Evolutionary conservation across 1,140 invertebrate genomes (phyloP), one percentile per base, ranked within the genome.

Genomic region (Pogonomyrmex barbatus): DNA sequence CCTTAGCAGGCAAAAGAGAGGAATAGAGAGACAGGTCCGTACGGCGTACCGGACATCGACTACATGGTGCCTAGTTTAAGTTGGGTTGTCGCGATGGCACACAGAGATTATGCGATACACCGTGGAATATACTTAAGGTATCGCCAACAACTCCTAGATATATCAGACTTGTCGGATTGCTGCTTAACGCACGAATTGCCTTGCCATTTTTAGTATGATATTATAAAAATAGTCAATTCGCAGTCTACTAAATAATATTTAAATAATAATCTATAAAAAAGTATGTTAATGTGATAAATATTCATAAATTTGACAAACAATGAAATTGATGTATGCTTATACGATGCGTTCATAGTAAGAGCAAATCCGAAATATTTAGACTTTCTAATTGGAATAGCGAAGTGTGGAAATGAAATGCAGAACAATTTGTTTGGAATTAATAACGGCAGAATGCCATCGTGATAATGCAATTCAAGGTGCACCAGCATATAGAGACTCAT

Each of bases 91-190:
- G 91, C 90, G 93, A 94, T 94, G 93, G 87, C 92, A 94, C 92
- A 94, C 88, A 94, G 92, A 94, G 93, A 94, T 94, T 93, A 91
- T 79, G 89, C 86, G 91, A 89, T 91, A 92, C 86, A 91, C 90
- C 86, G 82, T 89, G 81, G 76, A 89, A 90, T 91, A 91, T 91
- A 90, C 84, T 88, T 78, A 85, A 91, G 84, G 90, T 62, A 87
- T 90, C 73, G 84, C 75, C 79, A 88, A 83, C 89, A 83, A 81
- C 88, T 90, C 83, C 88, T 86, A 84, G 77, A 85, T 82, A 83
- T 84, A 89, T 85, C 71, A 58, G 56, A 52, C 82, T 89, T 89
- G 83, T 87, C 85, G 54, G 71, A 89, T 89, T 83, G 88, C 78
- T 63, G 14, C 67, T 30, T 71, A 47, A 50, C 78, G 60, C 62